A percentile compares a stretch with the other conserved stretches of the same genome.
Evolutionary conservation across 1,140 invertebrate species (phyloP).

Genomic region (Pollicipes pollicipes): DNA sequence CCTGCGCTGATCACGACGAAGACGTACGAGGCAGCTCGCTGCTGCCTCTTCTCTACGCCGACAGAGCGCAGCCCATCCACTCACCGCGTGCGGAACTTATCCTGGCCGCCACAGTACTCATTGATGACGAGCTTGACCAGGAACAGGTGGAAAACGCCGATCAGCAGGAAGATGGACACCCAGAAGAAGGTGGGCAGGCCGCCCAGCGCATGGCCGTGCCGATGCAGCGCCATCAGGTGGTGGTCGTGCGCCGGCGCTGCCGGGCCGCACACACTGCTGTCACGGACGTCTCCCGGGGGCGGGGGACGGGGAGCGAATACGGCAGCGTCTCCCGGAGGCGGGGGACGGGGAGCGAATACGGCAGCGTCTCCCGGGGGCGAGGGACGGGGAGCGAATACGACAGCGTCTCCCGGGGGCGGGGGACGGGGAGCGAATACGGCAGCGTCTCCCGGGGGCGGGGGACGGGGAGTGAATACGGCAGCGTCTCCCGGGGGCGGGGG

Average conservation of each 20-base stretch:
- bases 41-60: no score
- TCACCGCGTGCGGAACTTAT: conserved; percentile 20
- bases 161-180: conserved; percentile 72
- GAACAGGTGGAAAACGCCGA: conserved; percentile 85
- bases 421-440: no score
- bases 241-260: conserved; percentile 80
- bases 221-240: conserved; percentile 76
- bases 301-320: conserved; percentile 17
- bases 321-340: no score
- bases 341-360: no score
- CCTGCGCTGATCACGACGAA: no score
- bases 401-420: no score
- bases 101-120: conserved; percentile 50
- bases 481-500: no score
- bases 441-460: no score
- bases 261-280: background rate
- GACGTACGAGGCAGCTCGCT: no score
- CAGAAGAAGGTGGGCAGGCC: conserved; percentile 82
- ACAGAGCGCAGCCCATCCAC: no score
- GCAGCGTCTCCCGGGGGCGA: background rate
- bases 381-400: conserved; percentile 10
- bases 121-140: conserved; percentile 83
- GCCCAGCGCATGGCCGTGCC: conserved; percentile 74
- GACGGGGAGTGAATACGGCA: no score
- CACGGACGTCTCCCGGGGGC: conserved; percentile 12